Evolutionary conservation across 2,888 invertebrate genomes (phyloP), one percentile per base, ranked within the genome.

Genomic region (Chironomus riparius): DNA sequence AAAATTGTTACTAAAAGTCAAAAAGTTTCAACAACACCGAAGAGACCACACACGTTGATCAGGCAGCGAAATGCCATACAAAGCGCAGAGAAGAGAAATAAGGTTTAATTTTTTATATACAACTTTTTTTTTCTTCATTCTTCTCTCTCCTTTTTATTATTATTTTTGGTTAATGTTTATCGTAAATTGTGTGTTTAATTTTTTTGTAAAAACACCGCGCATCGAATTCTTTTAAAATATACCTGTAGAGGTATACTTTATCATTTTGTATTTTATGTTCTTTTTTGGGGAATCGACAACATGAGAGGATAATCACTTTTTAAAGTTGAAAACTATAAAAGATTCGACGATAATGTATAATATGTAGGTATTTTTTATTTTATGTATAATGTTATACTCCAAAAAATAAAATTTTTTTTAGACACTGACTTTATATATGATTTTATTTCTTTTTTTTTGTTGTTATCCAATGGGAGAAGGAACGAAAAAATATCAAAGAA

Each of bases 131-230:
- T 68, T 68, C 22, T 68, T 68, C 62, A 56, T 56, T 47, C 47
- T 38, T 73, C 61, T 47, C 47, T 61, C 47, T 61, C 72, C 72
- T 73, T 65, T 65, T 73, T 74, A 68, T 65, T 65, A 72, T 72
- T 72, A 73, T 73, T 68, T 74, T 74, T 68, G 74, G 74, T 74
- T 74, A 74, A 74, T 74, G 74, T 74, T 74, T 74, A 65, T 74
- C 74, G 74, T 74, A 74, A 74, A 74, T 74, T 74, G 74, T 74
- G 62, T 74, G 74, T 74, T 74, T 74, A 74, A 62, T 74, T 74
- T 74, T 74, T 74, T 74, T 74, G 74, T 74, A 74, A 68, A 56
- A 74, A 74, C 74, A 74, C 74, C 74, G 74, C 74, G 74, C 74
- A 74, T 47, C 65, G 74, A 74, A 74, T 72, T 72, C 72, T 38